A percentile compares a stretch with the other conserved stretches of the same genome.
Conservation (phyloP, 2,797 vertebrate genomes). For the Harpagifer antarcticus region DNA sequence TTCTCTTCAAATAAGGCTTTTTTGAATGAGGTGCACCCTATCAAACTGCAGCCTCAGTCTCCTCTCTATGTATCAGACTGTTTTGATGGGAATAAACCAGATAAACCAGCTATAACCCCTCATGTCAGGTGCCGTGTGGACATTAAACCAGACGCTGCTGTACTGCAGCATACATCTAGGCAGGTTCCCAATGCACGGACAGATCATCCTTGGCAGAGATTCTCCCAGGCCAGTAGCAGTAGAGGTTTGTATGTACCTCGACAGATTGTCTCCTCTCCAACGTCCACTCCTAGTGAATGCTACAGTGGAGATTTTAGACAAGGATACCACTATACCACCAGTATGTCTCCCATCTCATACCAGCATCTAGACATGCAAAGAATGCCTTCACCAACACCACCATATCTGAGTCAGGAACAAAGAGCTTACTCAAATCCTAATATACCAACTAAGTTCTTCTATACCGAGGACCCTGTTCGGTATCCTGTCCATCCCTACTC, state of each 20-base stretch:
- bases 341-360: slow-evolving; percentile 84
- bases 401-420: slow-evolving; percentile 86
- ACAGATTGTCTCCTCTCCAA: slow-evolving; percentile 87
- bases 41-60: slow-evolving; percentile 94
- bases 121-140: slow-evolving; percentile 95
- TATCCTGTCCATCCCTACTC: slow-evolving; percentile 84
- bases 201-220: slow-evolving; percentile 86
- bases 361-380: slow-evolving; percentile 82
- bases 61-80: slow-evolving; percentile 92
- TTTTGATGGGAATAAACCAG: slow-evolving; percentile 81
- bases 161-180: slow-evolving; percentile 89
- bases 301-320: slow-evolving; percentile 90
- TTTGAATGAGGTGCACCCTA: slow-evolving; percentile 96
- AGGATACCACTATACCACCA: slow-evolving; percentile 84
- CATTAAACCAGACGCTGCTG: slow-evolving; percentile 94
- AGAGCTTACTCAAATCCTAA: slow-evolving; percentile 88
- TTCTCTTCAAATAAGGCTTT: slow-evolving; percentile 85
- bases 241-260: slow-evolving; percentile 89
- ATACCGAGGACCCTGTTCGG: slow-evolving; percentile 88
- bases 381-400: slow-evolving; percentile 86
- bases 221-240: slow-evolving; percentile 81
- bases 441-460: slow-evolving; percentile 93
- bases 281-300: slow-evolving; percentile 92
- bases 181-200: slow-evolving; percentile 75
- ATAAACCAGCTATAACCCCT: slow-evolving; percentile 85